phyloP scores from a whole-genome alignment of 1,140 invertebrate species.

The Coelopa frigida region DNA sequence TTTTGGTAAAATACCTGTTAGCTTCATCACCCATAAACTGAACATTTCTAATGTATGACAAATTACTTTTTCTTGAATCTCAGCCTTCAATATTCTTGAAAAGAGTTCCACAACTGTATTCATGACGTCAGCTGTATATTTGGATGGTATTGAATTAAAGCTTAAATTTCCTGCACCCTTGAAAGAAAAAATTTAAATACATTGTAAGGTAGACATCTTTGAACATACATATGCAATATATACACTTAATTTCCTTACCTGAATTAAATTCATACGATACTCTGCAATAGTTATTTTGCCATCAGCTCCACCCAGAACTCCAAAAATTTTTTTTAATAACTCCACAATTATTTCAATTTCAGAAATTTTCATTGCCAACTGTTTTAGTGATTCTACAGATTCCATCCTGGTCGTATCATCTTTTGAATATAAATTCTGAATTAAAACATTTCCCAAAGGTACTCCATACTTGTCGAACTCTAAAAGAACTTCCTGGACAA shows the following conservation, averaged over 20 bases:
- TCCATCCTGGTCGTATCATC: constrained; percentile 67
- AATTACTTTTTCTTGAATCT: constrained; percentile 89
- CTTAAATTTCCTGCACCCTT: constrained; percentile 75
- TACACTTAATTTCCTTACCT: too few relatives aligned
- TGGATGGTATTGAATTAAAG: constrained; percentile 59
- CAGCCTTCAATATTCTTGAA: constrained; percentile 72
- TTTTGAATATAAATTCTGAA: constrained; percentile 72
- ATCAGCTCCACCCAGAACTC: constrained; percentile 80
- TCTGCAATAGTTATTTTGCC: constrained; percentile 84
- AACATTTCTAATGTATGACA: constrained; percentile 74
- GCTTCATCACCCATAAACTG: constrained; percentile 67
- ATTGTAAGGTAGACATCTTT: background rate
- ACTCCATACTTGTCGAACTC: constrained; percentile 73
- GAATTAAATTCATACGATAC: constrained; percentile 82
- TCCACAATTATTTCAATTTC: constrained; percentile 59
- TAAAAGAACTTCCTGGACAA: constrained; percentile 63
- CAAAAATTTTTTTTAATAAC: constrained; percentile 69
- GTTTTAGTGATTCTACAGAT: constrained; percentile 61
- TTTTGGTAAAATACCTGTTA: constrained; percentile 59
- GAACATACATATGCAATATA: background rate
- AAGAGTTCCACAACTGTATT: constrained; percentile 59
- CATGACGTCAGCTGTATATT: constrained; percentile 54
- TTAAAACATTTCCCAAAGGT: constrained; percentile 76
- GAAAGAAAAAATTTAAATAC: constrained; percentile 19
- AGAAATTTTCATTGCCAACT: constrained; percentile 66